Evolutionary conservation across 2,888 invertebrate species (phyloP), one percentile per base, ranked within the genome.

Genomic region (Heterodera filipjevi): DNA sequence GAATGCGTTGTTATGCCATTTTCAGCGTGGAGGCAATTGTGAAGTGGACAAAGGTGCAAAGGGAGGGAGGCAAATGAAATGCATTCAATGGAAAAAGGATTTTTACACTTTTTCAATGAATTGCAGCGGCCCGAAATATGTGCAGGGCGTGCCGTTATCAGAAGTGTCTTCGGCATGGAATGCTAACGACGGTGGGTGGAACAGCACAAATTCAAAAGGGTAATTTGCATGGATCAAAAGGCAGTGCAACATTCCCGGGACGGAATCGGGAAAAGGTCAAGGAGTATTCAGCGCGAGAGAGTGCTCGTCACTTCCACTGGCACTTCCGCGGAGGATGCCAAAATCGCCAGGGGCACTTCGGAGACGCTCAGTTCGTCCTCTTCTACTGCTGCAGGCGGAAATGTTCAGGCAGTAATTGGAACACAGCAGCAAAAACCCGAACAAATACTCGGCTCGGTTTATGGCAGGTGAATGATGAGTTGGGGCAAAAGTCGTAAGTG

Each of bases 101-200:
- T 8, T 14, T 86, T 81, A 76, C n/a, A n/a, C n/a, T n/a, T n/a
- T n/a, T n/a, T n/a, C n/a, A n/a, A n/a, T n/a, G n/a, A n/a, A n/a
- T n/a, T n/a, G n/a, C n/a, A 87, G 86, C 82, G 39, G 84, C 84
- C 16, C 81, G 87, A 35, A 87, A 87, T 77, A 86, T 86, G 85
- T 87, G 87, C 76, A 79, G 87, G 59, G 81, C 85, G 53, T 87
- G 87, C 77, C 81, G 87, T 68, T 86, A 81, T 78, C 73, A 81
- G 74, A 86, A 86, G 80, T 87, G 87, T 74, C 59, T 87, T 19
- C 71, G 77, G n/a, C 81, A 84, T 27, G 87, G 87, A 49, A 87
- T 87, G 86, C 83, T 85, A 74, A 82, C 82, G 30, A 80, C 84
- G 78, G 59, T 59, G 27, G 27, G n/a, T 59, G 27, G 27, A 12